Percentiles rank a stretch among this genome's conserved stretches.
Conservation (phyloP, 2,113 vertebrate species). For the Puntigrus tetrazona region DNA sequence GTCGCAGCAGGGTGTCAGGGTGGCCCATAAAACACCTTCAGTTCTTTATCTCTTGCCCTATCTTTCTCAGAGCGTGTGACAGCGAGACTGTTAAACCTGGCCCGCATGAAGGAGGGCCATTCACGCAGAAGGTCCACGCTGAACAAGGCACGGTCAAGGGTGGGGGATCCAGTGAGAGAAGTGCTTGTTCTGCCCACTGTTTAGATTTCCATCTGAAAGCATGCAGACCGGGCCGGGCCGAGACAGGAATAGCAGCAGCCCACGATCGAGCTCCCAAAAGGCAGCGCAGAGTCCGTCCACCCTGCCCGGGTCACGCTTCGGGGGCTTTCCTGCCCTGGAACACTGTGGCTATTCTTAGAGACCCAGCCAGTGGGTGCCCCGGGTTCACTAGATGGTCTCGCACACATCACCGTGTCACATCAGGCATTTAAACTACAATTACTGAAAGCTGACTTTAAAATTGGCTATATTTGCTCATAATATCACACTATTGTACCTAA, state of each 20-base stretch:
- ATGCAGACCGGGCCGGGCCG: constrained; percentile 44
- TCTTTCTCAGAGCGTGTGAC: constrained; percentile 59
- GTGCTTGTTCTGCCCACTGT: constrained; percentile 72
- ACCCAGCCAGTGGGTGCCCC: constrained; percentile 63
- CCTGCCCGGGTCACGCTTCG: constrained; percentile 49
- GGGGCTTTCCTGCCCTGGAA: constrained; percentile 62
- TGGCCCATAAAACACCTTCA: constrained; percentile 60
- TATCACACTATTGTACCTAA: background rate
- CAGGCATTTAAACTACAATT: background rate
- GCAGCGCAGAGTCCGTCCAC: constrained; percentile 35
- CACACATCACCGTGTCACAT: background rate
- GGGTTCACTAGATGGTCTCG: constrained; percentile 28
- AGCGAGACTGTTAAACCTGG: constrained; percentile 61
- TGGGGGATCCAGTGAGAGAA: constrained; percentile 65
- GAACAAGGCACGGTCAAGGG: constrained; percentile 50
- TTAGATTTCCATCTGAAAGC: constrained; percentile 75
- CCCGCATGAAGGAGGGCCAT: constrained; percentile 72
- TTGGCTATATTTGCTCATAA: too few relatives aligned
- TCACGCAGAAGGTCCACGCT: constrained; percentile 60
- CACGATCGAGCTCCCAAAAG: constrained; percentile 37
- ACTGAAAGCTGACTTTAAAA: background rate
- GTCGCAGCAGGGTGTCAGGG: constrained; percentile 59
- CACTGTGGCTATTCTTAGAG: constrained; percentile 71
- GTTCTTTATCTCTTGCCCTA: constrained; percentile 51
- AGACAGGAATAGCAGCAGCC: constrained; percentile 65